Base-by-base conservation (phyloP, 2,888 invertebrate genomes). In the Acanthopleura granulata region DNA sequence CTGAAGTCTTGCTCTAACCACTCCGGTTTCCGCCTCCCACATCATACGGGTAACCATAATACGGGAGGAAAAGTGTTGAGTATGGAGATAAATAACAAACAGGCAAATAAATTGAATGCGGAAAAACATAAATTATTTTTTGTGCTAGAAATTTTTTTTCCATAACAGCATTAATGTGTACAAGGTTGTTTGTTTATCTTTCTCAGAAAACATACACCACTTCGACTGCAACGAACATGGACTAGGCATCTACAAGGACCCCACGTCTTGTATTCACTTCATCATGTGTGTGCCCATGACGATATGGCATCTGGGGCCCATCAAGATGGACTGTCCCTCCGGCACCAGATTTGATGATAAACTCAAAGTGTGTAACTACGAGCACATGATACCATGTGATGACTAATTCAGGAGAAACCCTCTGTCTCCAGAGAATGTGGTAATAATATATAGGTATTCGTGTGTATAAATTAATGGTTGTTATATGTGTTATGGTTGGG, bases 301-400 rank as follows among this genome's bases (percentile, higher is more conserved):
- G 30, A 61, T 72, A n/a, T 70, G 74, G 29, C 74, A 75, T 15
- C 62, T 80, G 18, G 49, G 81, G 12, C 66, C 79, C 14, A 30
- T 76, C 0, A 73, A 76, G 14, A 82, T 82, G 82, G 69, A 18
- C 57, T 82, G 82, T 69, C 82, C 82, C 0, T 49, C 72, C 22
- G 78, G 78, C 16, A 82, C 82, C 11, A 72, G 74, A 72, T 82
- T 78, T 69, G 81, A 82, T 73, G 73, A 74, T 49, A 57, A 74
- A 15, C 77, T 82, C 16, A 81, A 81, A 71, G 75, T 82, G 40
- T 82, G 82, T 70, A 81, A 82, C 75, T 78, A 78, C 72, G 74
- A 74, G 0, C 69, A 77, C 72, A 73, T 74, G 14, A 78, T 81
- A 0, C 62, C 75, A n/a, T 82, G 82, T 72, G 29, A 27, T 27